A percentile compares a stretch with the other conserved stretches of the same genome.
Evolutionary conservation across 2,113 vertebrate genomes (phyloP).

Genomic region (Sapayoa aenigma): DNA sequence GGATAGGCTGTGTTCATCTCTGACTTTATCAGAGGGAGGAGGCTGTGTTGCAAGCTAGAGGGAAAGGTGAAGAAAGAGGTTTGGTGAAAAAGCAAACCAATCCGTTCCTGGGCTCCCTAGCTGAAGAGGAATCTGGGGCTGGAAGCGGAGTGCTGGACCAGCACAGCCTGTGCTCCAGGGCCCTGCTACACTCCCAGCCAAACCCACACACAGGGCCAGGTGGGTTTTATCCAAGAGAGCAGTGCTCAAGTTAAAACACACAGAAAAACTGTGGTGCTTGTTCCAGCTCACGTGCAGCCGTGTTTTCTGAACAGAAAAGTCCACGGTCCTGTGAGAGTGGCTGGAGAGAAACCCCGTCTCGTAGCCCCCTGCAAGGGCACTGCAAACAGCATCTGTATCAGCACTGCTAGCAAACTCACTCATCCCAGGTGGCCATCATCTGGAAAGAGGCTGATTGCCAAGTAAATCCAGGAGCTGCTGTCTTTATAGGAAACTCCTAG

Average conservation of each 20-base stretch:
- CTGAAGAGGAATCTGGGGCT: not conserved
- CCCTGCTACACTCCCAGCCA: not conserved
- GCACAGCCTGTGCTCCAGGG: not conserved
- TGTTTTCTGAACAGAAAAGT: not conserved
- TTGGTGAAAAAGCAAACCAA: not conserved
- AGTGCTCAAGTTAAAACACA: not conserved
- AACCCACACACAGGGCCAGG: not conserved
- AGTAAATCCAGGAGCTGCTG: slow-evolving; percentile 27
- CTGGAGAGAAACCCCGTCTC: not conserved
- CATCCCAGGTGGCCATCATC: not conserved
- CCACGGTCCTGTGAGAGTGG: not conserved
- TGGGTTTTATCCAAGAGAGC: not conserved
- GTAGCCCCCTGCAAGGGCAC: not conserved
- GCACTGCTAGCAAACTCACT: not conserved
- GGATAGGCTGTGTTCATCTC: not conserved
- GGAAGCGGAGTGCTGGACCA: rapidly evolving
- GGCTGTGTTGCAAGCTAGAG: not conserved
- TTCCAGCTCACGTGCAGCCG: not conserved
- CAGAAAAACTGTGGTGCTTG: not conserved
- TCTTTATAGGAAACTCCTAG: not conserved
- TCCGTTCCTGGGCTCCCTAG: not conserved
- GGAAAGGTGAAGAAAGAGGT: not conserved
- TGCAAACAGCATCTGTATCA: not conserved
- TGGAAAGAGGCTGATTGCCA: not conserved
- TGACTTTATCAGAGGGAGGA: not conserved